phyloP scores from a whole-genome alignment of 2,113 vertebrate genomes.

The Talpa occidentalis region DNA sequence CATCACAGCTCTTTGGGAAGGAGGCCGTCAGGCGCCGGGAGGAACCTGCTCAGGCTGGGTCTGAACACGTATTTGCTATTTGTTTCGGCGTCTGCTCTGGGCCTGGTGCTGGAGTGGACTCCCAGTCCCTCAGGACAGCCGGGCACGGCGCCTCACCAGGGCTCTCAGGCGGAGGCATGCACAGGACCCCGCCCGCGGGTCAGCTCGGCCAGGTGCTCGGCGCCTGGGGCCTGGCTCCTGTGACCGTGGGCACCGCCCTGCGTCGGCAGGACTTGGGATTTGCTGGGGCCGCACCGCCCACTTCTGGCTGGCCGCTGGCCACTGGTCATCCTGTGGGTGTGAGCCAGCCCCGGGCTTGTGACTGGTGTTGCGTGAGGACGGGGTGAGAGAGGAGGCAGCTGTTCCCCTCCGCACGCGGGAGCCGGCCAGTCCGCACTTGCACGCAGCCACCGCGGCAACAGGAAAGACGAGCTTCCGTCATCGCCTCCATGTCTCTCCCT shows the following conservation, averaged over 20 bases:
- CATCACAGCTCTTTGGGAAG: background rate
- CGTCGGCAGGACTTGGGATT: fast-evolving
- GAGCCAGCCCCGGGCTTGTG: too few species aligned
- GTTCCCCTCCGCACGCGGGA: background rate
- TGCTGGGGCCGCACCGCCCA: fast-evolving
- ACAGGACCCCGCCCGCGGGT: too few species aligned
- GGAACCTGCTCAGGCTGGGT: fast-evolving
- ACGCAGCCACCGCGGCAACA: background rate
- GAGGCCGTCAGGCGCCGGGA: fast-evolving
- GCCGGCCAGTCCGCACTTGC: background rate
- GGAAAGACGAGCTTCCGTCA: background rate
- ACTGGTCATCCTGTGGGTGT: too few species aligned
- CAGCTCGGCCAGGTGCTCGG: fast-evolving
- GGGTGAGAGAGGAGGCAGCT: background rate
- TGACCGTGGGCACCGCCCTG: fast-evolving
- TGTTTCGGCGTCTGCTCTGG: fast-evolving
- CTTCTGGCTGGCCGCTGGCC: background rate
- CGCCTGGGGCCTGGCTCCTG: fast-evolving
- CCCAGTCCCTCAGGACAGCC: fast-evolving
- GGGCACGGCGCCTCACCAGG: fast-evolving
- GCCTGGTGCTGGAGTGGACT: too few species aligned
- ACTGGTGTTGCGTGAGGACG: background rate
- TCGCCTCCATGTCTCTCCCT: background rate
- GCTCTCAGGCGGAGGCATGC: too few species aligned
- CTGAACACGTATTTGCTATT: fast-evolving